phyloP scores from a whole-genome alignment of 2,113 vertebrate genomes.

The Pelobates fuscus region DNA sequence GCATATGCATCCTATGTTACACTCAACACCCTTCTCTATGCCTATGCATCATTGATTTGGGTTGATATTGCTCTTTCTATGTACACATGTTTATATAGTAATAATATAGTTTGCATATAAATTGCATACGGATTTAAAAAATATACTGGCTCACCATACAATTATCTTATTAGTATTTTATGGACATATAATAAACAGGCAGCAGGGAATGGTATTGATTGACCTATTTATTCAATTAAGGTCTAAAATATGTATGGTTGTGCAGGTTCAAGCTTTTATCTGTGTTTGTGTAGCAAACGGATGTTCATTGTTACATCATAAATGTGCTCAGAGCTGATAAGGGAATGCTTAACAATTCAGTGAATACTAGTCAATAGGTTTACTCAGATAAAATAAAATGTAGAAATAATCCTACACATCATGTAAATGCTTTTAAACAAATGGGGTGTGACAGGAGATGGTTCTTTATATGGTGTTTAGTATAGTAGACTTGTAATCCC shows the following conservation, averaged over 20 bases:
- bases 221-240: background rate
- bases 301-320: slow-evolving; percentile 41
- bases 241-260: slow-evolving; percentile 9
- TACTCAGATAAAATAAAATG: slow-evolving; percentile 15
- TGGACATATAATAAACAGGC: background rate
- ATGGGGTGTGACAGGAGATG: slow-evolving; percentile 11
- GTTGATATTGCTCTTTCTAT: too few relatives aligned
- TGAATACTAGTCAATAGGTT: slow-evolving; percentile 11
- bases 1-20: slow-evolving; percentile 23
- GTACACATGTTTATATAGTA: too few relatives aligned
- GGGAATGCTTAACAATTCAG: slow-evolving; percentile 38
- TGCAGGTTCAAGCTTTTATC: slow-evolving; percentile 19
- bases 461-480: background rate
- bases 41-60: background rate
- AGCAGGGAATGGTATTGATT: background rate
- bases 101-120: too few relatives aligned
- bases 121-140: too few relatives aligned
- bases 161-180: too few relatives aligned
- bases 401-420: slow-evolving; percentile 35
- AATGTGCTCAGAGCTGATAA: slow-evolving; percentile 40
- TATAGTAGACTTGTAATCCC: background rate
- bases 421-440: slow-evolving; percentile 16
- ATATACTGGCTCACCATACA: too few relatives aligned
- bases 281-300: slow-evolving; percentile 37
- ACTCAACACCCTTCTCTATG: slow-evolving; percentile 5